Evolutionary conservation across 1,140 invertebrate genomes (phyloP), one percentile per base, ranked within the genome.

Genomic region (Sinonovacula constricta): DNA sequence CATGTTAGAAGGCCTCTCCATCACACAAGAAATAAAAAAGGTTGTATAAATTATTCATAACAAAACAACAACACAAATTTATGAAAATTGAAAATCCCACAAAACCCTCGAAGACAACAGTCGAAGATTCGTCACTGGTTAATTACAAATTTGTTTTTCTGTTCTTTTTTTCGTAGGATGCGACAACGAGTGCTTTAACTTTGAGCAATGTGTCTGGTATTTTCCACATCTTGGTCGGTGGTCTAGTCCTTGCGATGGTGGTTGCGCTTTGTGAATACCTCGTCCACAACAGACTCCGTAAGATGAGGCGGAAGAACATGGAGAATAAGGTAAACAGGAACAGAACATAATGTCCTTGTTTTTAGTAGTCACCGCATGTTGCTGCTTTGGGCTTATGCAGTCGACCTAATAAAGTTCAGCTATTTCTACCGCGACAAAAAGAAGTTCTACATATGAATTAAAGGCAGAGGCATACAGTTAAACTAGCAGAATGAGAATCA

Each of bases 131-230:
- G n/a, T n/a, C n/a, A n/a, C n/a, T n/a, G n/a, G n/a, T n/a, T n/a
- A n/a, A n/a, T n/a, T n/a, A n/a, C n/a, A 45, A 45, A 45, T 45
- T 45, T 45, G 39, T 45, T 45, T 45, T 45, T 18, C n/a, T n/a
- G n/a, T 10, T 45, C 34, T 18, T 22, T 63, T 33, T 59, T 31
- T 70, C 66, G 18, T 57, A 87, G 84, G 86, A 87, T 30, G 79
- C 81, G 2, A 85, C 63, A 14, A 85, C 85, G 34, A 85, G 81
- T 75, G 81, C 88, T 26, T 71, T 89, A 12, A 86, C 97, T 36
- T 91, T 99, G 49, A 98, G 97, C 89, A 99, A 99, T 93, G 97
- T 99, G 3, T 97, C 98, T n/a, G 98, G 98, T 28, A 97, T 99
- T 88, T 99, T 99, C 92, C 99, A 99, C 93, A 98, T 99, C 87